Conservation (phyloP, 2,888 invertebrate genomes). For the Cerceris rybyensis region DNA sequence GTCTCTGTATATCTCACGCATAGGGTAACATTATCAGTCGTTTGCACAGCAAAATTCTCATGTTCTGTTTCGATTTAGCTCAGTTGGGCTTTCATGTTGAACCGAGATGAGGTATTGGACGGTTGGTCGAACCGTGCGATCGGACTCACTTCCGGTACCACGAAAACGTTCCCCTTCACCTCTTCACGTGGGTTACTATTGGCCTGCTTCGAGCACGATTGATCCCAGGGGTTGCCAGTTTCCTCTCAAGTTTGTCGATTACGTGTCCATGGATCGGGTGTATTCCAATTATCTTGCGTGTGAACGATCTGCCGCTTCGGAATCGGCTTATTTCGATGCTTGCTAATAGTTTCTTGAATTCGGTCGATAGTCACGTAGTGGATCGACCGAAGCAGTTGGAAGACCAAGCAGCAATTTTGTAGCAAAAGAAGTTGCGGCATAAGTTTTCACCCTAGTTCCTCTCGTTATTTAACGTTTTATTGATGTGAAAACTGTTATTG, state of each 20-base stretch:
- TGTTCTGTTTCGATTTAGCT: neutral
- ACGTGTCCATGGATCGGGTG: constrained; percentile 12
- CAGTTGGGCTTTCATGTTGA: neutral
- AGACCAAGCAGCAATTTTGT: neutral
- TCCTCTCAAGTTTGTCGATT: constrained; percentile 3
- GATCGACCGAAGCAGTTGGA: neutral
- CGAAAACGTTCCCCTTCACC: neutral
- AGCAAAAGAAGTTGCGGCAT: too few species aligned
- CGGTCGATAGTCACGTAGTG: neutral
- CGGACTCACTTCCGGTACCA: neutral
- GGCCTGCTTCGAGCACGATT: neutral
- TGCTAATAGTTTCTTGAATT: neutral
- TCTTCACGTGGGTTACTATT: neutral
- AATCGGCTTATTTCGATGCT: neutral
- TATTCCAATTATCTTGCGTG: constrained; percentile 15
- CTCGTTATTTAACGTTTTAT: too few species aligned
- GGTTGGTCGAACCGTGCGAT: neutral
- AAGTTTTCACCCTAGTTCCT: too few species aligned
- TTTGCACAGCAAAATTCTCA: neutral
- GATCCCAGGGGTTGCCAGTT: neutral
- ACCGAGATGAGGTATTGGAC: neutral
- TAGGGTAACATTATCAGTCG: neutral
- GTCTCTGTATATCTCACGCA: neutral
- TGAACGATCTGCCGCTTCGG: constrained; percentile 6
- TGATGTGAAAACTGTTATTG: too few species aligned